Evolutionary conservation across 37 sponge, comb jelly and placozoan species (phyloP), one percentile per base, ranked within the genome.

Genomic region (Haliclona indistincta): DNA sequence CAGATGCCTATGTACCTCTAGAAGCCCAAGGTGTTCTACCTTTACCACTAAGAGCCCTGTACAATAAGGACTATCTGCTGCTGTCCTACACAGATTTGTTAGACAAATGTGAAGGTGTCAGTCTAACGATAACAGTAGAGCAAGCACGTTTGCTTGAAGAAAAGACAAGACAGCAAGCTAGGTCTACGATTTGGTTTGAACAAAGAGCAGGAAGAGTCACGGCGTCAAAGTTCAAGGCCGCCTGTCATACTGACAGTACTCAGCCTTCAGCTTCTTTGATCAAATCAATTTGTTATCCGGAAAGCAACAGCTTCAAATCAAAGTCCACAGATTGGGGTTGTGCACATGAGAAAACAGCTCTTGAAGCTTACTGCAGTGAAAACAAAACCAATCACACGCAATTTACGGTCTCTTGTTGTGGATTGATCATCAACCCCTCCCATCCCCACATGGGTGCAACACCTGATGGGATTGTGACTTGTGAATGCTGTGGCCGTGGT

Each of bases 191-290:
- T 0, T 86, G 86, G 86, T 86, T 80, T 39, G 74, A 79, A 35
- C 80, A 86, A 54, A 35, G 86, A 41, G 74, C 86, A 28, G 86
- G 86, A 19, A 66, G 74, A 30, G 86, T 86, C 15, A 86, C 79
- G 25, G 86, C 80, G 40, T 86, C 86, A 25, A 38, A 62, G 35
- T 23, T 86, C 25, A 84, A 79, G 40, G 63, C 78, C 39, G 85
- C 73, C 28, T 41, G 42, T 11, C 23, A 49, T 38, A 79, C 79
- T 44, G 54, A 71, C 56, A 55, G 35, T 25, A 34, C 69, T 45
- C 67, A 72, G 67, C 80, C 79, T 40, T 86, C 86, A 2, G 23
- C 28, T 33, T 79, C 80, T 30, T 71, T 86, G 10, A 47, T 86
- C 33, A 70, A 60, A 47, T 23, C 70, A 41, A 65, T 79, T 23